Conservation (phyloP, 64 coral and sea anemone species). For the Stichodactyla mertensii region DNA sequence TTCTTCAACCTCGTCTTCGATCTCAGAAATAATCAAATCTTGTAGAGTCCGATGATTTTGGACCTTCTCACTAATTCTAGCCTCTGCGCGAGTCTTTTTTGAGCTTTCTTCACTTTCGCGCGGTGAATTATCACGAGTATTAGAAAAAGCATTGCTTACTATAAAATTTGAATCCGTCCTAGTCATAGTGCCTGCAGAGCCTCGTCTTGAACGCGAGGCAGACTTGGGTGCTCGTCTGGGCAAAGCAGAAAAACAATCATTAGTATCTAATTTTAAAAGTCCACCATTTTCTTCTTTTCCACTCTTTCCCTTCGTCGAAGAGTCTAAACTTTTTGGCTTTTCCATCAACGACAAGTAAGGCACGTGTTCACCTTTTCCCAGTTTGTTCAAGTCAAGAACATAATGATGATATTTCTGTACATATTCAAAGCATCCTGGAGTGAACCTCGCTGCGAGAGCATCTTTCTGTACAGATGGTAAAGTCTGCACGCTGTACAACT, state of each 20-base stretch:
- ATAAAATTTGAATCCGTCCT: not conserved
- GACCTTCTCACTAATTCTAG: not conserved
- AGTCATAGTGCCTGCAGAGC: not conserved
- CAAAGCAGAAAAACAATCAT: not conserved
- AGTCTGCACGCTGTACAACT: not conserved
- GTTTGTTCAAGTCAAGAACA: slow-evolving; percentile 18
- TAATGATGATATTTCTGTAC: slow-evolving; percentile 34
- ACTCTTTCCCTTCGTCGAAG: not conserved
- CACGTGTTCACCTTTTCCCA: not conserved
- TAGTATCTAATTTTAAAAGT: not conserved
- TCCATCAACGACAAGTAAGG: not conserved
- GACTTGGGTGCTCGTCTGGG: not conserved
- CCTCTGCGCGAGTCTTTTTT: not conserved
- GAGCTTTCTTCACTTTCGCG: not conserved
- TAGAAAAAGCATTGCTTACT: not conserved
- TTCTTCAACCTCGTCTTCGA: slow-evolving; percentile 7
- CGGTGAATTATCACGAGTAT: not conserved
- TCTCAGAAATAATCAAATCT: slow-evolving; percentile 14
- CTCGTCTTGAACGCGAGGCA: not conserved
- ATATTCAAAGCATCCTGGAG: slow-evolving; percentile 12
- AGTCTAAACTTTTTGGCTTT: not conserved
- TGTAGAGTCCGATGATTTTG: not conserved
- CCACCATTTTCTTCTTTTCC: not conserved
- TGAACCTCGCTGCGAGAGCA: not conserved
- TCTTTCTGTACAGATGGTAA: slow-evolving; percentile 7